These are phyloP conservation scores for Lasius platythorax DNA, from an alignment of 2,888 invertebrate species.

Conservation along the genomic window DNA sequence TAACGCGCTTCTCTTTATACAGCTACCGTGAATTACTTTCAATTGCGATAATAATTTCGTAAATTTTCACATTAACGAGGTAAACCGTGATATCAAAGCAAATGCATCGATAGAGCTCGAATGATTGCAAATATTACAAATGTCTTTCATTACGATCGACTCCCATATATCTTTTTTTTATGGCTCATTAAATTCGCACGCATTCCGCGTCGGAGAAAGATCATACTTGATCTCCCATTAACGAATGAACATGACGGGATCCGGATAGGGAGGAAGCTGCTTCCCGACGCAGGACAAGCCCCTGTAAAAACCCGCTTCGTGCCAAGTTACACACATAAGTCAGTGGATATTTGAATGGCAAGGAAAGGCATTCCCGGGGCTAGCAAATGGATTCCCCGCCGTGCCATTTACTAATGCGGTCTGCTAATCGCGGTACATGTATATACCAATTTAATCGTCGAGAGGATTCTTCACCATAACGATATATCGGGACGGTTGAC, in stretches of 20 bases:
- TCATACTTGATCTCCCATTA: constrained; percentile 29
- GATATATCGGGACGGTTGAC: background rate
- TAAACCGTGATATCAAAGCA: background rate
- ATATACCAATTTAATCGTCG: background rate
- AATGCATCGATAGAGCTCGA: background rate
- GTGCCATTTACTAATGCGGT: constrained; percentile 70
- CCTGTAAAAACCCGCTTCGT: constrained; percentile 65
- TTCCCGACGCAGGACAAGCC: constrained; percentile 42
- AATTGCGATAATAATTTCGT: constrained; percentile 5
- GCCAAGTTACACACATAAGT: constrained; percentile 74
- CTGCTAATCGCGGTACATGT: constrained; percentile 72
- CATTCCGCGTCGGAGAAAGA: constrained; percentile 20
- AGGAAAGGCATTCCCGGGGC: constrained; percentile 69
- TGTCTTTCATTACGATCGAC: background rate
- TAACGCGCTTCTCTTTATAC: constrained; percentile 1
- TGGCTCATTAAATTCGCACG: constrained; percentile 3
- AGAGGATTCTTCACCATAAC: background rate
- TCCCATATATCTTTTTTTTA: background rate
- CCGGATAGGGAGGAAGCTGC: constrained; percentile 38
- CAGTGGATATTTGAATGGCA: constrained; percentile 73
- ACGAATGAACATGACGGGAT: constrained; percentile 20
- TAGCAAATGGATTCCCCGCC: constrained; percentile 76
- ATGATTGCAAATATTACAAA: background rate
- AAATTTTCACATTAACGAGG: constrained; percentile 15
- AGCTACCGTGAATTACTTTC: constrained; percentile 22